These are phyloP conservation scores for Epirrita christyi DNA, from an alignment of 2,888 invertebrate species.

Conservation along the genomic window DNA sequence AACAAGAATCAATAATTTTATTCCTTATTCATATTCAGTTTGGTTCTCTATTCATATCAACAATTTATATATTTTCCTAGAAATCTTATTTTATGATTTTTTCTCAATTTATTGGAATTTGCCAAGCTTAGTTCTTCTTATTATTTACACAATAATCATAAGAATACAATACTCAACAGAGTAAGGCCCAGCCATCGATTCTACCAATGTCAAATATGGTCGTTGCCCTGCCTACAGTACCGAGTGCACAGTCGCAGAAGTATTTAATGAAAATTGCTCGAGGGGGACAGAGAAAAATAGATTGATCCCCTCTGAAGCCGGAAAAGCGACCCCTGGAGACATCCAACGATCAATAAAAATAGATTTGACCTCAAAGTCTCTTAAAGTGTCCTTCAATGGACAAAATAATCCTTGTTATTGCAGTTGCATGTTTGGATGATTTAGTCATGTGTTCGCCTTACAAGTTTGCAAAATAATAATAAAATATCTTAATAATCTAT, in stretches of 20 bases:
- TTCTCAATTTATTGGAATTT: no score
- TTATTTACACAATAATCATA: not conserved
- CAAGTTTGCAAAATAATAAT: no score
- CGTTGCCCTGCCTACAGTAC: slow-evolving; percentile 26
- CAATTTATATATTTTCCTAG: no score
- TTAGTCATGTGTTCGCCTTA: no score
- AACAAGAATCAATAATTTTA: not conserved
- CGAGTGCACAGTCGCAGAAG: slow-evolving; percentile 21
- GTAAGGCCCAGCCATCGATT: slow-evolving; percentile 19
- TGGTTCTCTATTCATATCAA: not conserved
- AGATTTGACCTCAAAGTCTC: slow-evolving; percentile 25
- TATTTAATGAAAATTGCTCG: slow-evolving; percentile 38
- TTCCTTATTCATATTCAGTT: not conserved
- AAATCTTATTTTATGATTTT: not conserved
- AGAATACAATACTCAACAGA: slow-evolving; percentile 1
- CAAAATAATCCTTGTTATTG: not conserved
- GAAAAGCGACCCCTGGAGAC: slow-evolving; percentile 28
- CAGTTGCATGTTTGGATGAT: not conserved
- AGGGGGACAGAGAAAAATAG: slow-evolving; percentile 36
- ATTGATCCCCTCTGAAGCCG: slow-evolving; percentile 31
- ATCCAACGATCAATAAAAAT: slow-evolving; percentile 24
- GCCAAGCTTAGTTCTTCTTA: not conserved
- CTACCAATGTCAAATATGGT: slow-evolving; percentile 37
- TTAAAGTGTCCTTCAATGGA: slow-evolving; percentile 1
- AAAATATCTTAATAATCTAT: no score